Conservation (phyloP, 2,888 invertebrate species). For the Sinhomidia bicolor region DNA sequence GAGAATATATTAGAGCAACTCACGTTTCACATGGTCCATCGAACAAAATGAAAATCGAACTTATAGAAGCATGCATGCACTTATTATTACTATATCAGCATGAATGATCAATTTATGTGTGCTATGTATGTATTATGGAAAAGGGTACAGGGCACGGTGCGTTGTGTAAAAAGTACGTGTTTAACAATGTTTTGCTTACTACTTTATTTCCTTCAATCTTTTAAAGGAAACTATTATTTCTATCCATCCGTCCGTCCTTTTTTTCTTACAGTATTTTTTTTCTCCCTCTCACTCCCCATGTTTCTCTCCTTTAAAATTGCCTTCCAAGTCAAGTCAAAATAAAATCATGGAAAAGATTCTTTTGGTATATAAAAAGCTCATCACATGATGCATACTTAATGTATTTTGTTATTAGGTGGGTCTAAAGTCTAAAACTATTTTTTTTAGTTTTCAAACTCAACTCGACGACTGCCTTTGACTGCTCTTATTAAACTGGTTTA, state of each 20-base stretch:
- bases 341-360: slow-evolving; percentile 20
- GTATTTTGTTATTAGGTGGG: slow-evolving; percentile 18
- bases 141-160: no score
- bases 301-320: not conserved
- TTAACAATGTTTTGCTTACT: slow-evolving; percentile 14
- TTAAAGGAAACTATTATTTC: slow-evolving; percentile 36
- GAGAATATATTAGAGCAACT: not conserved
- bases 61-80: not conserved
- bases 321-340: slow-evolving; percentile 12
- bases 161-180: not conserved
- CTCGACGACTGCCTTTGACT: not conserved
- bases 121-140: no score
- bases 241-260: slow-evolving; percentile 2
- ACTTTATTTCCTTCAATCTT: not conserved
- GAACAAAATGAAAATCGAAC: slow-evolving; percentile 25
- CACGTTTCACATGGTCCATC: slow-evolving; percentile 50
- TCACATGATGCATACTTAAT: slow-evolving; percentile 44
- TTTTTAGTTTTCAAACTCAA: not conserved
- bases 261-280: not conserved
- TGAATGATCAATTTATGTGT: no score
- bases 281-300: not conserved
- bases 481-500: slow-evolving; percentile 25
- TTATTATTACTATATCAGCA: no score
- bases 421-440: slow-evolving; percentile 27
- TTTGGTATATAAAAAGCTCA: slow-evolving; percentile 34